These are phyloP conservation scores for Sebastes kiyomatsui DNA, from an alignment of 2,797 vertebrate species.

Conservation along the genomic window DNA sequence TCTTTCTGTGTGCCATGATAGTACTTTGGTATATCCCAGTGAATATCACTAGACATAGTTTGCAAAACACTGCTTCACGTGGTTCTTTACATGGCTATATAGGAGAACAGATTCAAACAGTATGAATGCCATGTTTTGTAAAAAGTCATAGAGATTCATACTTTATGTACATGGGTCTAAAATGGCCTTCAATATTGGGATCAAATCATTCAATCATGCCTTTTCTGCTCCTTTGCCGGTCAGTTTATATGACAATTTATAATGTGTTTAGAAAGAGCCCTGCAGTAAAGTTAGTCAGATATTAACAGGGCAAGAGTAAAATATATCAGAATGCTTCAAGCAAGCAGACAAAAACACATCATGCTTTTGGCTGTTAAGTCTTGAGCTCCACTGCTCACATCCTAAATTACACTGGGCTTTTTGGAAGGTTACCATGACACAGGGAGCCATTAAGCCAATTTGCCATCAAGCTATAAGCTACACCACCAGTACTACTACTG, in stretches of 20 bases:
- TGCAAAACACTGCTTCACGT: neutral
- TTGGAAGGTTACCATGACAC: slow-evolving; percentile 16
- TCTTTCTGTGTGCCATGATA: neutral
- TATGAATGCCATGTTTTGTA: neutral
- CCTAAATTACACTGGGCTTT: neutral
- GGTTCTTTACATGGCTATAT: neutral
- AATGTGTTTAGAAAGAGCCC: neutral
- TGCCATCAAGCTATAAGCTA: neutral
- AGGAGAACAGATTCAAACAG: neutral
- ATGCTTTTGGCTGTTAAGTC: neutral
- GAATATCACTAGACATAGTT: neutral
- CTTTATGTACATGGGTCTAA: neutral
- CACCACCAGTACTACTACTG: neutral
- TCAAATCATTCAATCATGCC: neutral
- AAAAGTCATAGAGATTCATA: neutral
- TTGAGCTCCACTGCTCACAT: neutral
- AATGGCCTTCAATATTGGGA: neutral
- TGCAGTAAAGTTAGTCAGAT: neutral
- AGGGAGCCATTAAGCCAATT: slow-evolving; percentile 8
- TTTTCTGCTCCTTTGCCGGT: neutral
- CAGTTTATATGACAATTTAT: neutral
- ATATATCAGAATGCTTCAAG: neutral
- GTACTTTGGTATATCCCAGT: neutral
- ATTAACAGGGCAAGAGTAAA: neutral
- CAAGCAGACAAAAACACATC: neutral